phyloP scores from a whole-genome alignment of 2,888 invertebrate species.

The Crioceris asparagi region DNA sequence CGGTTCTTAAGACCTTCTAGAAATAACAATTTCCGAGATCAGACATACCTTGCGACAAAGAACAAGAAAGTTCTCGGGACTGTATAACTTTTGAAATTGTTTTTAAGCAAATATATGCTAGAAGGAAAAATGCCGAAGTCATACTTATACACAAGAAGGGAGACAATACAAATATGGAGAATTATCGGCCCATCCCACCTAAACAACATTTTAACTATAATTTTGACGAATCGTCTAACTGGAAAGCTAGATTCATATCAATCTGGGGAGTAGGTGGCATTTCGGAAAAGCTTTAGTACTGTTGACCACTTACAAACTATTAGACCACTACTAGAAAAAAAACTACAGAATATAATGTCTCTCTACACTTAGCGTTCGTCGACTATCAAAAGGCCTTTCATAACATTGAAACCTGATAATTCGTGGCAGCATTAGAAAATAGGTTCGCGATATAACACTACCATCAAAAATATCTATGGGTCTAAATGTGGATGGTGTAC shows the following conservation, averaged over 20 bases:
- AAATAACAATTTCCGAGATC: background rate
- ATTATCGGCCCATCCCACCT: background rate
- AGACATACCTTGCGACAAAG: too few relatives aligned
- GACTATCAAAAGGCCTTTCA: background rate
- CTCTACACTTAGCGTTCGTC: too few relatives aligned
- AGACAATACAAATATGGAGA: background rate
- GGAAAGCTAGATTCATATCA: background rate
- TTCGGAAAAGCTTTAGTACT: background rate
- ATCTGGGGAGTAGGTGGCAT: background rate
- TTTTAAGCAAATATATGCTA: background rate
- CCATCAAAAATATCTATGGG: background rate
- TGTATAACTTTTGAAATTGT: too few relatives aligned
- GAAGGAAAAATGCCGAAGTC: background rate
- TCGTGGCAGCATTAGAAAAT: background rate
- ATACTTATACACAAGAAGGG: background rate
- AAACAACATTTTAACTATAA: background rate
- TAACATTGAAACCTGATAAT: background rate
- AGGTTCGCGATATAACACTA: background rate
- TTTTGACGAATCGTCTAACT: background rate
- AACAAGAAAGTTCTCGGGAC: too few relatives aligned
- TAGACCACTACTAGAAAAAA: background rate
- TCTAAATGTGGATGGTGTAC: background rate
- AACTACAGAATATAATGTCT: too few relatives aligned
- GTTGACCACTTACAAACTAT: background rate
- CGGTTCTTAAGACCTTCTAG: background rate